Conservation (phyloP, 2,113 vertebrate species). For the Egretta garzetta region DNA sequence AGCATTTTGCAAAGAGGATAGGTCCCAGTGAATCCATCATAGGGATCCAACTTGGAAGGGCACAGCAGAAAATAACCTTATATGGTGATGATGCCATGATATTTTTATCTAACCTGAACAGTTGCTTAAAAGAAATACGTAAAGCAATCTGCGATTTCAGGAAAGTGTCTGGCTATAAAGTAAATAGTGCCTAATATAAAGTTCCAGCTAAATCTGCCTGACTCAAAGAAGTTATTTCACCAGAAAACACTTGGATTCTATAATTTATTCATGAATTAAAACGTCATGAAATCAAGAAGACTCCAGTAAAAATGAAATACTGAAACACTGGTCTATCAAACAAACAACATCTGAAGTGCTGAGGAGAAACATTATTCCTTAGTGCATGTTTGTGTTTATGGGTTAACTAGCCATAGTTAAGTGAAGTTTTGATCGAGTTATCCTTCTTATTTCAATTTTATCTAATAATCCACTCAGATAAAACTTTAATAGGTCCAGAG, state of each 20-base stretch:
- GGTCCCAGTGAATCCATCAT: neutral
- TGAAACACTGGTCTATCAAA: neutral
- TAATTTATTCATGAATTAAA: neutral
- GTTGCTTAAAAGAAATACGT: neutral
- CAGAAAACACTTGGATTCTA: neutral
- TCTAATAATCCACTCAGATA: neutral
- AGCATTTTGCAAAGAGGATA: neutral
- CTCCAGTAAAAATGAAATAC: neutral
- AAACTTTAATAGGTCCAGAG: neutral
- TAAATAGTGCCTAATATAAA: neutral
- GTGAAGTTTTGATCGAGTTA: neutral
- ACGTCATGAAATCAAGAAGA: neutral
- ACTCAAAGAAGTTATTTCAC: neutral
- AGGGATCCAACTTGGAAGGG: neutral
- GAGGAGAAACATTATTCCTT: neutral
- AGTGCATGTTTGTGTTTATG: neutral
- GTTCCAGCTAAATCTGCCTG: neutral
- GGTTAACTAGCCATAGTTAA: neutral
- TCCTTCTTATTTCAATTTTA: neutral
- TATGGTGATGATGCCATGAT: neutral
- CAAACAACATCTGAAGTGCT: neutral
- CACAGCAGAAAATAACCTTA: neutral
- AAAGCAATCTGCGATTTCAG: neutral
- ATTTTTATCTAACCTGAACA: neutral
- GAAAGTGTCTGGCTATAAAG: neutral